These are phyloP conservation scores for Acanthoscelides obtectus DNA, from an alignment of 2,888 invertebrate species.

Conservation along the genomic window DNA sequence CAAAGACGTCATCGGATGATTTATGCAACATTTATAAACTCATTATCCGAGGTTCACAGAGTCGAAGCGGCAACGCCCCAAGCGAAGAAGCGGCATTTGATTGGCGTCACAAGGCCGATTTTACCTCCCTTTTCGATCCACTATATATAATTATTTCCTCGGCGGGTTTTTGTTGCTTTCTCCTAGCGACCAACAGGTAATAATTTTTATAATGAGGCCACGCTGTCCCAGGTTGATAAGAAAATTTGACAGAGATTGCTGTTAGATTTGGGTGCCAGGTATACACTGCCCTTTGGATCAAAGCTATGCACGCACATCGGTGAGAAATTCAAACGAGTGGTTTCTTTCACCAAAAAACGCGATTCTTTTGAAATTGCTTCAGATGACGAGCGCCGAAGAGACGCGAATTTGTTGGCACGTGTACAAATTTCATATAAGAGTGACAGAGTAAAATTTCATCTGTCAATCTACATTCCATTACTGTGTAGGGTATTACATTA, in stretches of 20 bases:
- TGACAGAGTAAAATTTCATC: no score
- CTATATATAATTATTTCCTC: conserved; percentile 42
- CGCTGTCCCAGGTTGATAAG: conserved; percentile 23
- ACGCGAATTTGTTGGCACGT: no score
- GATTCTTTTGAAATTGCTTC: no score
- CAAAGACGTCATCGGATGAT: conserved; percentile 33
- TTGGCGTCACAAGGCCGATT: conserved; percentile 47
- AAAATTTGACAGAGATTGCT: conserved; percentile 27
- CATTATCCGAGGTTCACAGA: conserved; percentile 43
- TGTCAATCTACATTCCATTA: no score
- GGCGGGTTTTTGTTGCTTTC: conserved; percentile 30
- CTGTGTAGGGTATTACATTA: background rate
- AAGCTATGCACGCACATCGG: no score
- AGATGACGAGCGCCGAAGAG: no score
- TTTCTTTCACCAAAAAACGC: no score
- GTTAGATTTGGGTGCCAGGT: background rate
- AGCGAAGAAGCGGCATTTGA: conserved; percentile 44
- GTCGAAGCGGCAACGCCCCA: conserved; percentile 35
- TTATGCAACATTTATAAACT: conserved; percentile 52
- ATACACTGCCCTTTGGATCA: background rate
- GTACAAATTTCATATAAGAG: no score
- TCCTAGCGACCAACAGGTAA: conserved; percentile 30
- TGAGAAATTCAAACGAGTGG: no score
- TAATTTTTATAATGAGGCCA: conserved; percentile 37
- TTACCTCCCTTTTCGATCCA: conserved; percentile 37